Base-by-base conservation (phyloP, 2,888 invertebrate species). In the Melinaea marsaeus region DNA sequence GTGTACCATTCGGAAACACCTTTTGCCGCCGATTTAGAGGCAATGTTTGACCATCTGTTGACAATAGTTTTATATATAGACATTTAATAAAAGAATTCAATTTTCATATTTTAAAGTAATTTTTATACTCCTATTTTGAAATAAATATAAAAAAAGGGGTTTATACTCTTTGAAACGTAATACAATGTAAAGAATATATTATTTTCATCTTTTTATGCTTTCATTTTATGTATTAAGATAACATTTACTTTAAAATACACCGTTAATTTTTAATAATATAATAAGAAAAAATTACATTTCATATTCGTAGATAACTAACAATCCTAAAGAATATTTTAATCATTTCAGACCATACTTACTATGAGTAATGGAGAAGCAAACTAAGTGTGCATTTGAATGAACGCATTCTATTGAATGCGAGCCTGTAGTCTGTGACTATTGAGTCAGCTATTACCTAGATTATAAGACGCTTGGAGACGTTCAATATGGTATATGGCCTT, bases 21-120 rank as follows among this genome's bases (percentile, higher is more conserved):
- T 95, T 93, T 84, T 98, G 97, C 61, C 97, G 92, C 71, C 97
- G 93, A 85, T 96, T 97, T 68, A 96, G 93, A 5, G 97, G 98
- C 60, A 98, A 88, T n/a, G 94, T 92, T 85, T 95, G 95, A 4
- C 96, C 96, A 79, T 96, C 97, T 96, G 88, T 61, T 67, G 64
- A 67, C 63, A 51, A 62, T 46, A 62, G 42, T 42, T 9, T 42
- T 9, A 9, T 42, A 42, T 42, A 9, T 6, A 9, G 7, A 7
- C 1, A 9, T 42, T 42, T 9, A 42, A 22, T 22, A 22, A 22
- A 42, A 42, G 7, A 42, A 42, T 42, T 42, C 1, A 60, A 22
- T 22, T 22, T 22, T 22, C 22, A 22, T 22, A 22, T 22, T 22
- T 22, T 22, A 22, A 22, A 22, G 22, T 22, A 22, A 22, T 22